A percentile compares a stretch with the other conserved stretches of the same genome.
Evolutionary conservation across 2,888 invertebrate species (phyloP).

Genomic region (Drosophila diplacantha): DNA sequence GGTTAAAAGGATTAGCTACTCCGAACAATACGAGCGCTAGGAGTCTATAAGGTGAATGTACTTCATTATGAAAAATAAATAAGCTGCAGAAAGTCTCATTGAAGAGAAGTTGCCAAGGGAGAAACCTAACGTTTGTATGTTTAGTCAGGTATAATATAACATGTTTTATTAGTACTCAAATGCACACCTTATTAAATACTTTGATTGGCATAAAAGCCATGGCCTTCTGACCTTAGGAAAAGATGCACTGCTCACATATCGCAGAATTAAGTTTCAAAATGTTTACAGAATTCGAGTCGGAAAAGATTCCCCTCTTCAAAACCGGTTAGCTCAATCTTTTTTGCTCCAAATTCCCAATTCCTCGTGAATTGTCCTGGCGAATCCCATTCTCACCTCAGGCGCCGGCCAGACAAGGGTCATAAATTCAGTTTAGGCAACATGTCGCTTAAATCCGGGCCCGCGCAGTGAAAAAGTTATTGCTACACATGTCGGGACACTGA

Average conservation of each 20-base stretch:
- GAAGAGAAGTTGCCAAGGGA: no score
- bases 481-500: constrained; percentile 66
- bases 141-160: background rate
- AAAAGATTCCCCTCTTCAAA: background rate
- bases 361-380: background rate
- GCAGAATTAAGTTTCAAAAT: background rate
- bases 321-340: background rate
- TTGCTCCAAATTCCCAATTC: background rate
- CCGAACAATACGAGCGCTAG: background rate
- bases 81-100: no score
- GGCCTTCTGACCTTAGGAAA: background rate
- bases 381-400: constrained; percentile 7
- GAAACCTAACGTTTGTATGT: no score
- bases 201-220: background rate
- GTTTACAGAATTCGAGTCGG: no score
- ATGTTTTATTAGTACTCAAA: no score
- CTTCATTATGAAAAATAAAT: background rate
- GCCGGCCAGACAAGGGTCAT: constrained; percentile 17
- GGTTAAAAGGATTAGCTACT: no score
- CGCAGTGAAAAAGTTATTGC: constrained; percentile 42
- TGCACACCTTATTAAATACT: background rate
- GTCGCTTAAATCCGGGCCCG: constrained; percentile 27
- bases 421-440: constrained; percentile 58
- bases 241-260: background rate
- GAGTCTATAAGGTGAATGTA: background rate